Percentiles rank a stretch among this genome's conserved stretches.
Evolutionary conservation across 2,113 vertebrate genomes (phyloP).

Genomic region (Ctenomys sociabilis): DNA sequence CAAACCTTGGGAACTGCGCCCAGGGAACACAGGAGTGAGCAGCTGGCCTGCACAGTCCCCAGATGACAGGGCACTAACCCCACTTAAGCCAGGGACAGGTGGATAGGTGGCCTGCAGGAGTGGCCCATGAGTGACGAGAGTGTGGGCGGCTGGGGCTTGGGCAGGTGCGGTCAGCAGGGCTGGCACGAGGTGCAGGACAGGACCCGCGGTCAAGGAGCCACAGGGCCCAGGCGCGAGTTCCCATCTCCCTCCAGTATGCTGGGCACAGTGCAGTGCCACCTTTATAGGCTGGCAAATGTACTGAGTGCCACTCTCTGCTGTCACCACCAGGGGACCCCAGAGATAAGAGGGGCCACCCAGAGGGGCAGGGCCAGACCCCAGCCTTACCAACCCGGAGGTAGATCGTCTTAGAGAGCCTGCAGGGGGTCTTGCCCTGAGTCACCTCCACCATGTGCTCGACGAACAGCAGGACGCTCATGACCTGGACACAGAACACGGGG

Average conservation of each 20-base stretch:
- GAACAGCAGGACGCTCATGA: conserved; percentile 84
- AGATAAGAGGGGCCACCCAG: too few species aligned
- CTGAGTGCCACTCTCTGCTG: not conserved
- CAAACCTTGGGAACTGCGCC: not conserved
- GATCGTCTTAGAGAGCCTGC: conserved; percentile 76
- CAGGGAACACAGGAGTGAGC: not conserved
- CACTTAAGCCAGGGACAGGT: too few species aligned
- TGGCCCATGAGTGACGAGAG: not conserved
- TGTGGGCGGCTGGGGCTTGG: too few species aligned
- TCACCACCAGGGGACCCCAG: not conserved
- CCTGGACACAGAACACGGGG: conserved; percentile 63
- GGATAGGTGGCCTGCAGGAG: not conserved
- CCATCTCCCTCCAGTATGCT: not conserved
- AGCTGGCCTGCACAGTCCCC: not conserved
- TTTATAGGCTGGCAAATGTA: not conserved
- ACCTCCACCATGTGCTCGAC: conserved; percentile 86
- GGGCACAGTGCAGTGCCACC: not conserved
- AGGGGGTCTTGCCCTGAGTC: conserved; percentile 78
- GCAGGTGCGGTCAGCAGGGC: too few species aligned
- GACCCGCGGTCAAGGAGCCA: not conserved
- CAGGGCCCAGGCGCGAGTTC: not conserved
- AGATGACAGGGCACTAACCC: not conserved
- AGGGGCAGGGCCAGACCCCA: not conserved
- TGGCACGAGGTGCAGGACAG: not conserved
- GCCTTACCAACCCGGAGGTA: conserved; percentile 82